Percentiles rank a stretch among this genome's conserved stretches.
These are phyloP conservation scores for Trimorus sp. DNA, from an alignment of 2,888 invertebrate species.

Conservation along the genomic window DNA sequence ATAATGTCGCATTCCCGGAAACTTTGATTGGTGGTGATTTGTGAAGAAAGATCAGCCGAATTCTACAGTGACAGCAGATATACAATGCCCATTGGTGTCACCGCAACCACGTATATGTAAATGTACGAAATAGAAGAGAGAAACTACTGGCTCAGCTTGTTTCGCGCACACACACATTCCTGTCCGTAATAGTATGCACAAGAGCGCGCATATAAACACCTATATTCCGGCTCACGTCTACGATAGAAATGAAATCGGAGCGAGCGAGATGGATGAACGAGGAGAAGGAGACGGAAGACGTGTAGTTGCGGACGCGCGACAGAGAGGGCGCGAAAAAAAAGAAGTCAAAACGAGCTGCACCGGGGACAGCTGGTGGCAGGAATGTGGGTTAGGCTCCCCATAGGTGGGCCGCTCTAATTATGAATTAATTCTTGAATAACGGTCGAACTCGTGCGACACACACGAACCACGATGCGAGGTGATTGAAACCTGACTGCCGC, in stretches of 20 bases:
- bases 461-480: slow-evolving; percentile 62
- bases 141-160: slow-evolving; percentile 59
- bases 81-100: slow-evolving; percentile 49
- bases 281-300: slow-evolving; percentile 19
- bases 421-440: slow-evolving; percentile 81
- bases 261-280: slow-evolving; percentile 8
- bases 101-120: slow-evolving; percentile 47
- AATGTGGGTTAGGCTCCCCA: slow-evolving; percentile 69
- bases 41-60: slow-evolving; percentile 37
- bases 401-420: slow-evolving; percentile 78
- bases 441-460: slow-evolving; percentile 76
- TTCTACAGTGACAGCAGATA: slow-evolving; percentile 36
- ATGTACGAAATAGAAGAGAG: slow-evolving; percentile 56
- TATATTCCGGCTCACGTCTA: slow-evolving; percentile 32
- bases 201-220: slow-evolving; percentile 43
- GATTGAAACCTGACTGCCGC: slow-evolving; percentile 67
- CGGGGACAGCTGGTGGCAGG: slow-evolving; percentile 75
- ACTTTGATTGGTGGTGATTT: slow-evolving; percentile 2
- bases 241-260: slow-evolving; percentile 54
- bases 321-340: slow-evolving; percentile 39
- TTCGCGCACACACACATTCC: slow-evolving; percentile 37
- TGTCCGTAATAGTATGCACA: slow-evolving; percentile 33
- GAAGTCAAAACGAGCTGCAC: slow-evolving; percentile 63
- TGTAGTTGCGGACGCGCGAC: slow-evolving; percentile 22
- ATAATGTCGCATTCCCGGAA: background rate